phyloP scores from a whole-genome alignment of 2,888 invertebrate genomes.

The Gasteruption jaculator region DNA sequence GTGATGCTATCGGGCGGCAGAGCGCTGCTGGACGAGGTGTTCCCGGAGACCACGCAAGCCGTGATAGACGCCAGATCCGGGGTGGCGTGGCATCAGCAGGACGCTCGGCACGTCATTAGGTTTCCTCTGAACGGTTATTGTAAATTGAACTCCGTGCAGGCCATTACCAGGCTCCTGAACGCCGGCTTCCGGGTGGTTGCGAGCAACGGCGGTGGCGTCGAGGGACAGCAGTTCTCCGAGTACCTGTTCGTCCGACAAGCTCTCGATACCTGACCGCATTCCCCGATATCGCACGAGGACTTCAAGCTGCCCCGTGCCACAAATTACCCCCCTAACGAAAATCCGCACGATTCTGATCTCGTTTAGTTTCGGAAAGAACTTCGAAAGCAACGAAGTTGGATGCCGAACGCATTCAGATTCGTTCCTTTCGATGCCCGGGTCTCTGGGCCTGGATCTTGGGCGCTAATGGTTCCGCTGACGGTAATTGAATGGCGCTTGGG shows the following conservation, averaged over 20 bases:
- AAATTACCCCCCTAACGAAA: too few relatives aligned
- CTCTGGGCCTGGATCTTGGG: too few relatives aligned
- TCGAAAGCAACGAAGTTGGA: too few relatives aligned
- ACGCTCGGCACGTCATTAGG: conserved; percentile 76
- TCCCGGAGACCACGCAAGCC: conserved; percentile 74
- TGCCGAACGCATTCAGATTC: too few relatives aligned
- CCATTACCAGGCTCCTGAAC: conserved; percentile 75
- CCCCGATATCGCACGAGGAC: conserved; percentile 26
- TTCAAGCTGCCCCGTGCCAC: conserved; percentile 22
- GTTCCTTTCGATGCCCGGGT: too few relatives aligned
- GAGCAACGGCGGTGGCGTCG: conserved; percentile 82
- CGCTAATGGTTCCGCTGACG: too few relatives aligned
- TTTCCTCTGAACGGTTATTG: conserved; percentile 86
- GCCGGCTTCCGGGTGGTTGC: conserved; percentile 75
- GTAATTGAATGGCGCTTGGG: too few relatives aligned
- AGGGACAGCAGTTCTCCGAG: conserved; percentile 86
- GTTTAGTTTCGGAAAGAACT: too few relatives aligned
- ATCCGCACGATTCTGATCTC: not conserved
- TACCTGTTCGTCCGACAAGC: conserved; percentile 71
- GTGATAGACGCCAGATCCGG: conserved; percentile 75
- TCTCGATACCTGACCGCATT: conserved; percentile 42
- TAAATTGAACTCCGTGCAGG: conserved; percentile 85
- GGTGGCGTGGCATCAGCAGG: conserved; percentile 77
- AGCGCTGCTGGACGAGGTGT: conserved; percentile 70
- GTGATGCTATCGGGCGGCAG: conserved; percentile 80